Evolutionary conservation across 2,888 invertebrate species (phyloP), one percentile per base, ranked within the genome.

Genomic region (Tenthredo amoena): DNA sequence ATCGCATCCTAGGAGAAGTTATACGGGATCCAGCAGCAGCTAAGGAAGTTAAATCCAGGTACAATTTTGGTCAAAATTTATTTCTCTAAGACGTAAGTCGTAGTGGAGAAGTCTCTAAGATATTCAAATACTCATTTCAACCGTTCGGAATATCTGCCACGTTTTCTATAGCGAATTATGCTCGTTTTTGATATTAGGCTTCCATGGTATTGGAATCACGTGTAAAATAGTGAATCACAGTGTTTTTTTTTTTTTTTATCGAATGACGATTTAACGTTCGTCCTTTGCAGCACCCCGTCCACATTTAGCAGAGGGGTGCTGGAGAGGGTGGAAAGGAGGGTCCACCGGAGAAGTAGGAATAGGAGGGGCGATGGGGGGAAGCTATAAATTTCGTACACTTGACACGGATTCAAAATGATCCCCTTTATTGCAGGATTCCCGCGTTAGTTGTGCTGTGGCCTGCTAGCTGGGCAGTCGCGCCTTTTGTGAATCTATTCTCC

Each of bases 371-470:
- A 91, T 90, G 90, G 87, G 89, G 89, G 87, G 90, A 88, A 91
- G 92, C 92, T 93, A 94, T 95, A 95, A 95, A 95, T 95, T 94
- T 94, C 94, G 93, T 92, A 92, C 92, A 93, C 93, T 93, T 94
- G 94, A 94, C 94, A 94, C 94, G 93, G 94, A 94, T 94, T 94
- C 94, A 93, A 93, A 93, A 94, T 94, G 93, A 94, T 94, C 94
- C 94, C 94, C 93, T 94, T 94, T 94, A 94, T 94, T 93, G 93
- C 93, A 91, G 90, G 90, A 91, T 92, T 92, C 91, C 91, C 92
- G 85, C 88, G 89, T 91, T 92, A 92, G 93, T 93, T 90, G 88
- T 87, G 86, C 88, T 84, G 86, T 87, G 91, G 87, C 90, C 89
- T 88, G 90, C 90, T 86, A 87, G 79, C 88, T 37, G 77, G 84